These are phyloP conservation scores for Budorcas taxicolor DNA, from an alignment of 2,113 vertebrate species.

Conservation along the genomic window DNA sequence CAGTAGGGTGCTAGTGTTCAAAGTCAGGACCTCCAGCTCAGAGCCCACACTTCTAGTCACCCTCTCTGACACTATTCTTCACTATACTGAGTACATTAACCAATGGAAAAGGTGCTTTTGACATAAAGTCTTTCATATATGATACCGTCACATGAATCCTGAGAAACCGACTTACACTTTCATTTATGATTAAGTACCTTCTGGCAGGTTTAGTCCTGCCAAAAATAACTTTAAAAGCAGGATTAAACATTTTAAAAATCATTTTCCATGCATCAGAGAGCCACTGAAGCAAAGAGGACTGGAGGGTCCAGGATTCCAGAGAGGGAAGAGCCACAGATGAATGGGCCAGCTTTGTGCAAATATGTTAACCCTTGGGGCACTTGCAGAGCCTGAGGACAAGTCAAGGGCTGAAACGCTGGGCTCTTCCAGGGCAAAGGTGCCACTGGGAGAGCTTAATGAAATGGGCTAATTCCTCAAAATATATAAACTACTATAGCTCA, in stretches of 20 bases:
- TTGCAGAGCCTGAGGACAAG: not conserved
- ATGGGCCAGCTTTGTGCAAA: not conserved
- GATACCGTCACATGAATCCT: not conserved
- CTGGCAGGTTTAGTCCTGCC: not conserved
- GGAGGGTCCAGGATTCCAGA: not conserved
- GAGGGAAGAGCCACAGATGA: not conserved
- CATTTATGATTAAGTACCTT: not conserved
- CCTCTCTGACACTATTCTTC: not conserved
- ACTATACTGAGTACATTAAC: not conserved
- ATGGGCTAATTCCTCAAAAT: not conserved
- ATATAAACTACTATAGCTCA: not conserved
- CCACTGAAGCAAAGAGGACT: not conserved
- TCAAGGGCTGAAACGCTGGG: not conserved
- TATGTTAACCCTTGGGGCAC: rapidly evolving
- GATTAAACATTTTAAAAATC: not conserved
- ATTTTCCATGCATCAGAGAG: not conserved
- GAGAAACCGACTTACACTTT: not conserved
- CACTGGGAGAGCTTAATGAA: not conserved
- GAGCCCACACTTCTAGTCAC: not conserved
- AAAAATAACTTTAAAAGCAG: not conserved
- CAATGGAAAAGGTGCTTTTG: not conserved
- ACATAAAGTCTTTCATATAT: not conserved
- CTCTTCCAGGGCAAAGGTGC: not conserved
- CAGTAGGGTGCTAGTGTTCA: not conserved
- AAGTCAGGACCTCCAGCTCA: not conserved